Evolutionary conservation across 2,113 vertebrate genomes (phyloP), one percentile per base, ranked within the genome.

Genomic region (Mobula hypostoma): DNA sequence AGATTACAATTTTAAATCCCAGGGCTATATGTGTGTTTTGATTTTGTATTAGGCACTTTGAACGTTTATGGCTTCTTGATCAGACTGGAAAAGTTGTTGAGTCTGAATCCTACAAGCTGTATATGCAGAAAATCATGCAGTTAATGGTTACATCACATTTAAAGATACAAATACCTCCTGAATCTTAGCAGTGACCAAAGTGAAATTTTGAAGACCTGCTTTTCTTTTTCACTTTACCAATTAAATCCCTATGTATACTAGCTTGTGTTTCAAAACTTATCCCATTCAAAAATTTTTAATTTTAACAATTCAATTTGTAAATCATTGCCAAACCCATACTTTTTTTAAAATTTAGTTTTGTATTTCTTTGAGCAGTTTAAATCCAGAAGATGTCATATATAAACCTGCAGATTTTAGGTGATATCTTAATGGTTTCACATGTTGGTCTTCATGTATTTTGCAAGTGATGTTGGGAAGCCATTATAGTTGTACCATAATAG

Each of bases 1-100:
- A 66, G 85, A 90, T n/a, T 66, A 66, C 29, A 90, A 7, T 61
- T 90, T 66, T 90, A 90, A 90, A 90, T 32, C 85, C 85, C 85
- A 32, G 6, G 11, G 6, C 29, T 32, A 61, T 63, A 32, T 66
- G 32, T 32, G 29, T 68, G 61, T 68, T 90, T 66, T 32, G 85
- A 90, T 88, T 90, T 66, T 66, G 29, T 79, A 32, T 79, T 79
- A 15, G 32, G n/a, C n/a, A 79, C 32, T 79, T 36, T 17, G 72
- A 79, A 66, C 27, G 17, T 15, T 66, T 68, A 68, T 63, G 5
- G 6, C 85, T 66, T 68, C 15, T 32, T 32, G 61, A 19, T 90
- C 61, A 90, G 85, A 66, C 61, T 90, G 85, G 61, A 19, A 32
- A 90, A 32, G 61, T 66, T 90, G 61, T 90, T 90, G 85, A 36